Percentiles rank a stretch among this genome's conserved stretches.
phyloP scores from a whole-genome alignment of 2,113 vertebrate genomes.

The Probosciger aterrimus region DNA sequence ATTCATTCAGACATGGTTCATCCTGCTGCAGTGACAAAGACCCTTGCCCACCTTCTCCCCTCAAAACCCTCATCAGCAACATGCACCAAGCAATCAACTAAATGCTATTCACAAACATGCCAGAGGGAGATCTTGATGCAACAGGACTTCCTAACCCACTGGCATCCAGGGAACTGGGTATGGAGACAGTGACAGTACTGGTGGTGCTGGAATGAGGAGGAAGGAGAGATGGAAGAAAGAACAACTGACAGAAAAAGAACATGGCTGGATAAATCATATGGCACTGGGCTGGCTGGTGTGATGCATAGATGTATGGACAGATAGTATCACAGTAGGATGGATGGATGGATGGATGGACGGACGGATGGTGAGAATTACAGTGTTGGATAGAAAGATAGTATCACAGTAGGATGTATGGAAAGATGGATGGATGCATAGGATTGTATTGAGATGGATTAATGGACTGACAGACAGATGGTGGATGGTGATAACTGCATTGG shows the following conservation, averaged over 20 bases:
- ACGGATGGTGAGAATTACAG: not conserved
- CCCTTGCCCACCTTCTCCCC: not conserved
- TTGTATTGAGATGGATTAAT: not conserved
- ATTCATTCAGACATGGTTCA: not conserved
- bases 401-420: not conserved
- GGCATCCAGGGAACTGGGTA: not conserved
- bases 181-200: accelerated
- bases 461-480: not conserved
- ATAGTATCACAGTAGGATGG: not conserved
- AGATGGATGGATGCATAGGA: not conserved
- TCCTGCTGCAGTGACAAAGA: not conserved
- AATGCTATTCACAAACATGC: accelerated
- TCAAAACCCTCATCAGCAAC: not conserved
- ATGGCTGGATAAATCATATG: not conserved
- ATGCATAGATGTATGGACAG: not conserved
- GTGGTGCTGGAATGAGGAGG: not conserved
- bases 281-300: not conserved
- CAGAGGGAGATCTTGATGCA: not conserved
- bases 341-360: not conserved
- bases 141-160: accelerated
- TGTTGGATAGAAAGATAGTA: not conserved
- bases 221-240: too few relatives aligned
- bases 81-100: not conserved
- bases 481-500: not conserved
- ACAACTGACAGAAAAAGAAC: not conserved